Evolutionary conservation across 35 echinoderm and acorn worm species (phyloP).

Genomic region (Lytechinus pictus): DNA sequence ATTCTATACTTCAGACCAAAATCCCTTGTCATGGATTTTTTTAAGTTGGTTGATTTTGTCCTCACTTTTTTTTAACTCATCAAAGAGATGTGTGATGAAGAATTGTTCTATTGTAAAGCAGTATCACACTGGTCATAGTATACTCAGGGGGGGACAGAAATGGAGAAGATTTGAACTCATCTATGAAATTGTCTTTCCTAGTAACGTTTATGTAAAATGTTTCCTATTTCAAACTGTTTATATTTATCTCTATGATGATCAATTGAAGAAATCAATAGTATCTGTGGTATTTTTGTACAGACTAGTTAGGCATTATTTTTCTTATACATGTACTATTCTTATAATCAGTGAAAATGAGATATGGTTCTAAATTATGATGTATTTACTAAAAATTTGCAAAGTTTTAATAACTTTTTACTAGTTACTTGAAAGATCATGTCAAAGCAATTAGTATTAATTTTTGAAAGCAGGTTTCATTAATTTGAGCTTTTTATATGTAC

Average conservation of each 20-base stretch:
- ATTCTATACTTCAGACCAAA: too few species aligned
- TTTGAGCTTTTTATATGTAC: not conserved
- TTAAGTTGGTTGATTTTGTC: too few species aligned
- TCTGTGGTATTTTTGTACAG: slow-evolving; percentile 12
- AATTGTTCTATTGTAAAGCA: not conserved
- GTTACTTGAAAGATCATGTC: not conserved
- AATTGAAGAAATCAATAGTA: not conserved
- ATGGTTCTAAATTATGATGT: not conserved
- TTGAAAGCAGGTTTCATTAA: not conserved
- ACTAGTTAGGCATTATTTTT: not conserved
- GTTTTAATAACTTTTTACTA: not conserved
- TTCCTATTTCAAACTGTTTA: not conserved
- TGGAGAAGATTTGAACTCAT: not conserved
- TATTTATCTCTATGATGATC: not conserved
- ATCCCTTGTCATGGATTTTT: too few species aligned
- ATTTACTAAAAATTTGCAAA: not conserved
- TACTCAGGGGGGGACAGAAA: not conserved
- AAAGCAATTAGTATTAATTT: not conserved
- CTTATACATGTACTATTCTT: not conserved
- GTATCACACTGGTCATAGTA: not conserved
- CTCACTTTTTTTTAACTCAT: not conserved
- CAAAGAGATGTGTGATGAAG: not conserved
- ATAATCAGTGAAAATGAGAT: not conserved
- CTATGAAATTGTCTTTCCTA: not conserved
- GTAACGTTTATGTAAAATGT: not conserved